Percentiles rank a stretch among this genome's conserved stretches.
These are phyloP conservation scores for Rhodophaea formosa DNA, from an alignment of 2,888 invertebrate species.

Conservation along the genomic window DNA sequence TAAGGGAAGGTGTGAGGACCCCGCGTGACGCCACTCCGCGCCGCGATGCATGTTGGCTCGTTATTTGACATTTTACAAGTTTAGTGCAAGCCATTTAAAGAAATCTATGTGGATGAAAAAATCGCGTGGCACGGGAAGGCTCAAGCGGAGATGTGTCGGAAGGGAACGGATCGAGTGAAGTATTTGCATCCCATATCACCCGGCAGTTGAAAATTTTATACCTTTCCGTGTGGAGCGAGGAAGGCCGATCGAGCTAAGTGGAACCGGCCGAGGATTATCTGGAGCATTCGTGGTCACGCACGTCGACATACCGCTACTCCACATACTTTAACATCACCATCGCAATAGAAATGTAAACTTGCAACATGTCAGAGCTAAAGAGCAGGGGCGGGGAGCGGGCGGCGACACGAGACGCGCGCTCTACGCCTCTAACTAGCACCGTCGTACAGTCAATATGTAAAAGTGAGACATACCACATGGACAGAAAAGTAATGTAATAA, in stretches of 20 bases:
- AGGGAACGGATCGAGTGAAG: conserved; percentile 67
- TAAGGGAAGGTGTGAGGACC: conserved; percentile 59
- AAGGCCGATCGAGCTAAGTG: conserved; percentile 79
- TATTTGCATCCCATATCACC: conserved; percentile 81
- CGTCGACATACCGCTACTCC: conserved; percentile 79
- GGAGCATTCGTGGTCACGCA: conserved; percentile 79
- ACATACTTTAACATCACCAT: conserved; percentile 76
- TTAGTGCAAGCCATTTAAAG: conserved; percentile 18
- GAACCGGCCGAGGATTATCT: conserved; percentile 76
- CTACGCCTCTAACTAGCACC: conserved; percentile 63
- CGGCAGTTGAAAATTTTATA: conserved; percentile 78
- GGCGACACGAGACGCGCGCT: conserved; percentile 57
- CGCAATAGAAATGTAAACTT: conserved; percentile 73
- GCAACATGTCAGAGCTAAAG: conserved; percentile 76
- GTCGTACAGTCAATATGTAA: conserved; percentile 69
- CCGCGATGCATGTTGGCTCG: conserved; percentile 34
- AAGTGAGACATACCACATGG: conserved; percentile 79
- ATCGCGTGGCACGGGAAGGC: conserved; percentile 54
- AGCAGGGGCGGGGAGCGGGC: conserved; percentile 64
- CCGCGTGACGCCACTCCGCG: conserved; percentile 61
- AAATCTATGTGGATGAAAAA: not conserved
- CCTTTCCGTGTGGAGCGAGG: conserved; percentile 81
- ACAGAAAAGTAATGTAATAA: conserved; percentile 78
- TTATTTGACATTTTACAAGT: conserved; percentile 25
- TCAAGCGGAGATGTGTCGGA: conserved; percentile 63